Conservation (phyloP, 2,113 vertebrate genomes). For the Tympanuchus pallidicinctus region DNA sequence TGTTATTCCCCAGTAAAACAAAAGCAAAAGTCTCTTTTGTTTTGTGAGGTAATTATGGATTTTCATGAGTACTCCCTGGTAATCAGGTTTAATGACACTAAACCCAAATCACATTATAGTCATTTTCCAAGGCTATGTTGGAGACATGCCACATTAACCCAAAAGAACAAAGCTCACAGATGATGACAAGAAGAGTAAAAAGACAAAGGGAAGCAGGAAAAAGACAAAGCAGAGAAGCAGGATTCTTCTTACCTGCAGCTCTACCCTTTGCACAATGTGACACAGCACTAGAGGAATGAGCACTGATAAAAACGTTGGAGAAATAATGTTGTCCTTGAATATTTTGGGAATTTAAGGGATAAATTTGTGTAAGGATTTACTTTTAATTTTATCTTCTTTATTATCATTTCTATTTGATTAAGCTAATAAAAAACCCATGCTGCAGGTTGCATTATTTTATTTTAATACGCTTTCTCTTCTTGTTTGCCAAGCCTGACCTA, state of each 20-base stretch:
- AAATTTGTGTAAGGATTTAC: not conserved
- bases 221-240: not conserved
- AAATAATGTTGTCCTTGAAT: slow-evolving; percentile 11
- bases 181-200: not conserved
- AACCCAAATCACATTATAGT: slow-evolving; percentile 70
- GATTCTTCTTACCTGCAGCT: not conserved
- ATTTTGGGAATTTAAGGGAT: not conserved
- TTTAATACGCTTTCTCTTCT: not conserved
- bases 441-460: not conserved
- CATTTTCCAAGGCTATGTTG: slow-evolving; percentile 59
- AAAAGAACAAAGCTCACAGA: slow-evolving; percentile 33
- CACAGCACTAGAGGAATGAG: not conserved
- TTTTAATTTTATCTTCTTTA: not conserved
- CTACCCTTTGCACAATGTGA: not conserved
- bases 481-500: not conserved
- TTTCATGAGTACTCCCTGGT: slow-evolving; percentile 66
- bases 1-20: not conserved
- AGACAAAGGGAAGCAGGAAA: not conserved
- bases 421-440: not conserved
- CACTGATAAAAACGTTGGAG: not conserved
- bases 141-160: slow-evolving; percentile 54
- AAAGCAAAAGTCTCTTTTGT: slow-evolving; percentile 2
- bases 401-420: not conserved
- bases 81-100: slow-evolving; percentile 72
- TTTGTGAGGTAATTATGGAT: slow-evolving; percentile 70